Base-by-base conservation (phyloP, 2,797 vertebrate genomes). In the Crypturellus tataupa region DNA sequence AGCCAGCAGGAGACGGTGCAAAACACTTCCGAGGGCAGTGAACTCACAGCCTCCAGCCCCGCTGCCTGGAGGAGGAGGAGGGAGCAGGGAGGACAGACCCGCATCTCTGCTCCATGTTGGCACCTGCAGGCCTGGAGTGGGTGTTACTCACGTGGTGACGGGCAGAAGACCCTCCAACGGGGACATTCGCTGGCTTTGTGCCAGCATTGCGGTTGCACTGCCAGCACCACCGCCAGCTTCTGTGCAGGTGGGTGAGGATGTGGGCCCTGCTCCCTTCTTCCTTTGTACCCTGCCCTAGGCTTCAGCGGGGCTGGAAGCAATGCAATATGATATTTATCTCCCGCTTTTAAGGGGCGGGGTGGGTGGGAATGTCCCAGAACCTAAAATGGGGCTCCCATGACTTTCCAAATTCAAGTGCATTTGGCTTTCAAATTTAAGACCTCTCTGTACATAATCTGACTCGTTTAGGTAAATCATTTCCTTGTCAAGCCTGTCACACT, bases 1-100 rank as follows among this genome's bases (percentile, higher is more conserved):
- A 33, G 75, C 31, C 78, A 37, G n/a, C 0, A 78, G 51, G 73
- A 29, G 0, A 17, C 63, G 46, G 14, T 0, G 1, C 25, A 35
- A 71, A 40, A 8, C 2, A 0, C 3, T 63, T 62, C 19, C 15
- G 0, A 4, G 40, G 4, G 14, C 4, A 2, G 15, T 2, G 8
- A 0, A 0, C 0, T 6, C 10, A 4, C 0, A 1, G 4, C 4
- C 53, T n/a, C 12, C 17, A 31, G 17, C 53, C 70, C 44, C 25
- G 49, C 62, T 44, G 40, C n/a, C 68, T 0, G 1, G 29, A 1
- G 2, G 33, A 11, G 35, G 20, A 77, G 5, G 62, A 69, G 3
- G 29, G 24, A 51, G 23, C 14, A 40, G 31, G 33, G 11, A 18
- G 31, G 55, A 20, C 10, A n/a, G 55, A 56, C 55, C 18, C 31